These are phyloP conservation scores for Athene noctua DNA, from an alignment of 2,113 vertebrate genomes.

Conservation along the genomic window DNA sequence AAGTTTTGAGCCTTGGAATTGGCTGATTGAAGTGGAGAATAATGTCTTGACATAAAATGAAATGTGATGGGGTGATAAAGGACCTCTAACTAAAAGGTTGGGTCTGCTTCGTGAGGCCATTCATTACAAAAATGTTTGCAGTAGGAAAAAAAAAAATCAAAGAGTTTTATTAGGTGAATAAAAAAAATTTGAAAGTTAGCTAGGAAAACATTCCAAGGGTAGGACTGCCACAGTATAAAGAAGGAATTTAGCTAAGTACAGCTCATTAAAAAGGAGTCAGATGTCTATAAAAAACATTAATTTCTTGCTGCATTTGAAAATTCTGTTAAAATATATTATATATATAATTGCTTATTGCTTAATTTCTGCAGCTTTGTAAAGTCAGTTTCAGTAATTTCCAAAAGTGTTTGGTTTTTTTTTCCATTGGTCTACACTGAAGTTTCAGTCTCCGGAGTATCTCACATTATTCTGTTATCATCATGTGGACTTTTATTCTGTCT, in stretches of 20 bases:
- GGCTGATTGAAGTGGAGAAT: not conserved
- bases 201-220: constrained; percentile 59
- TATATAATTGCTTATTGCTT: not conserved
- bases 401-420: not conserved
- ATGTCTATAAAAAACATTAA: constrained; percentile 48
- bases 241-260: constrained; percentile 55
- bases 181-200: constrained; percentile 49
- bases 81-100: not conserved
- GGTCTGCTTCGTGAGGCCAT: constrained; percentile 5
- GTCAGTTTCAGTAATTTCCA: not conserved
- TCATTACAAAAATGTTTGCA: constrained; percentile 42
- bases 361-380: not conserved
- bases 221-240: constrained; percentile 24
- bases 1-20: not conserved
- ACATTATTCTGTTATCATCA: not conserved
- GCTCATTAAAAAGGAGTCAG: constrained; percentile 51
- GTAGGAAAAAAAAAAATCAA: constrained; percentile 50
- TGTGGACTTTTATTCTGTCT: not conserved
- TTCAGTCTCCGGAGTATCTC: not conserved
- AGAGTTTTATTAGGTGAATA: constrained; percentile 70
- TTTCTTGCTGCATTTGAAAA: constrained; percentile 39
- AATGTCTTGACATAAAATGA: not conserved
- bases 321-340: not conserved
- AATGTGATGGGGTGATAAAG: constrained; percentile 30
- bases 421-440: not conserved